These are phyloP conservation scores for Zaprionus nigranus DNA, from an alignment of 1,140 invertebrate genomes.

Conservation along the genomic window DNA sequence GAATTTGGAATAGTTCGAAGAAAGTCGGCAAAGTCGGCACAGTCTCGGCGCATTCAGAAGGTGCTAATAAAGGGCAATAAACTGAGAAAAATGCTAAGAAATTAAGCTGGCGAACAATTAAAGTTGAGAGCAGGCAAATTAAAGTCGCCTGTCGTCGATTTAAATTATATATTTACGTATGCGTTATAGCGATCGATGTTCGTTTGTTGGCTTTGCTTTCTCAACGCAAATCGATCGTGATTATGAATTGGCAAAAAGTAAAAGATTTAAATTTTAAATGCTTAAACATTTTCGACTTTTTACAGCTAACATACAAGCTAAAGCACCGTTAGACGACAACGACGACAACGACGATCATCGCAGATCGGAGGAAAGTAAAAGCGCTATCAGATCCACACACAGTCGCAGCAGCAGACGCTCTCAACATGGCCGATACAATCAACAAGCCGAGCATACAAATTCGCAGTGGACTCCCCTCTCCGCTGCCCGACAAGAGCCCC, in stretches of 20 bases:
- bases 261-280: constrained; percentile 39
- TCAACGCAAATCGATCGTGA: constrained; percentile 43
- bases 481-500: constrained; percentile 73
- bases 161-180: background rate
- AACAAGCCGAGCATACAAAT: constrained; percentile 80
- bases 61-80: constrained; percentile 8
- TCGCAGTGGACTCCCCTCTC: constrained; percentile 64
- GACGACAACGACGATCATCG: constrained; percentile 25
- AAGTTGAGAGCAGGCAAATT: background rate
- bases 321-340: constrained; percentile 63
- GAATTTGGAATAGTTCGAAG: constrained; percentile 26
- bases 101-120: constrained; percentile 4
- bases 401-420: constrained; percentile 17
- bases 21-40: constrained; percentile 21
- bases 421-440: constrained; percentile 71
- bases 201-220: constrained; percentile 12
- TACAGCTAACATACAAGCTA: constrained; percentile 38
- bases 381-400: constrained; percentile 47
- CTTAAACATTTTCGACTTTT: constrained; percentile 45
- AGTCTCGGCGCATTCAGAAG: constrained; percentile 8
- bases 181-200: background rate
- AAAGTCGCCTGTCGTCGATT: background rate
- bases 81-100: background rate
- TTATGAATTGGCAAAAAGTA: constrained; percentile 45
- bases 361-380: constrained; percentile 75